Evolutionary conservation across 2,113 vertebrate genomes (phyloP).

Genomic region (Psettodes erumei): DNA sequence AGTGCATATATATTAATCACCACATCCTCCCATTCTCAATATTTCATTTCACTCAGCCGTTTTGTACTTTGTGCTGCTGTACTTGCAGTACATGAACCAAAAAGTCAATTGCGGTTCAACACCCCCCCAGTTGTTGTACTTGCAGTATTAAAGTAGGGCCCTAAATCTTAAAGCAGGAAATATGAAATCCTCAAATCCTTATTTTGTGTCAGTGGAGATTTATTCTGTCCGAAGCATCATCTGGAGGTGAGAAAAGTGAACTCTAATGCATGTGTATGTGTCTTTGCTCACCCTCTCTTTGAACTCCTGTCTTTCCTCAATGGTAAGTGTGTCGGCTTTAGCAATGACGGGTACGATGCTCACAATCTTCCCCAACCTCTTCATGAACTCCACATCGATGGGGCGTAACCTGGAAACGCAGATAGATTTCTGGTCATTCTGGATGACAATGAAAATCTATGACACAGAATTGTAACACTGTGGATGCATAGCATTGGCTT

Average conservation of each 20-base stretch:
- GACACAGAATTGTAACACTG: background rate
- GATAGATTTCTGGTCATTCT: background rate
- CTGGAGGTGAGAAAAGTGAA: background rate
- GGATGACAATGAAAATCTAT: background rate
- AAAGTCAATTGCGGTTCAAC: background rate
- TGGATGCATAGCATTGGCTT: too few species aligned
- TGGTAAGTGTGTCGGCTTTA: slow-evolving; percentile 90
- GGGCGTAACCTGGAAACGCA: slow-evolving; percentile 85
- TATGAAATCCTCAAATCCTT: too few species aligned
- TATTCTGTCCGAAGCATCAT: background rate
- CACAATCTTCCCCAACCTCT: slow-evolving; percentile 87
- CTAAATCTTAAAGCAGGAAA: background rate
- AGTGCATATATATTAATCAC: background rate
- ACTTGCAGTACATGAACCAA: background rate
- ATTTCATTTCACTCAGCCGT: too few species aligned
- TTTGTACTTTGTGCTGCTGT: too few species aligned
- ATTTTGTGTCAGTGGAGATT: background rate
- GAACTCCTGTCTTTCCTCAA: slow-evolving; percentile 90
- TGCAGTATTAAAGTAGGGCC: background rate
- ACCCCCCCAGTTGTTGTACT: background rate
- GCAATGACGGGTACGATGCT: slow-evolving; percentile 91
- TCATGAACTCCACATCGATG: slow-evolving; percentile 92
- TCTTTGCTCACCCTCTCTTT: slow-evolving; percentile 87
- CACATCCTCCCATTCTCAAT: too few species aligned
- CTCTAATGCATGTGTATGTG: background rate